Percentiles rank a stretch among this genome's conserved stretches.
Evolutionary conservation across 2,797 vertebrate genomes (phyloP).

Genomic region (Manis javanica): DNA sequence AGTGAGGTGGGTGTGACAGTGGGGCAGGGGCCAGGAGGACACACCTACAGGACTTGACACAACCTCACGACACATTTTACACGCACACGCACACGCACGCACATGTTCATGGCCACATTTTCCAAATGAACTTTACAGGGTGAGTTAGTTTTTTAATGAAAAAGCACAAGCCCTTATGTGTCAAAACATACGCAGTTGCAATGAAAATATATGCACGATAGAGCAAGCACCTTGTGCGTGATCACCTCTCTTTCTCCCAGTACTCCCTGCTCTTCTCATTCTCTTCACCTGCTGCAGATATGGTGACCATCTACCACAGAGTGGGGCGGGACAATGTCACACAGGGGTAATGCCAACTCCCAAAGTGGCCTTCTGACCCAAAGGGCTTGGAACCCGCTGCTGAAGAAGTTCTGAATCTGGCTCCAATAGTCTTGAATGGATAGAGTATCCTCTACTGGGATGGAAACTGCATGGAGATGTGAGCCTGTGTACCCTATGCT

Average conservation of each 20-base stretch:
- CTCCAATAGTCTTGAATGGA: not conserved
- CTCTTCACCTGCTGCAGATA: not conserved
- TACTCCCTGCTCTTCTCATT: not conserved
- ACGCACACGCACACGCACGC: not conserved
- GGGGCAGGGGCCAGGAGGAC: slow-evolving; percentile 21
- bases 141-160: slow-evolving; percentile 49
- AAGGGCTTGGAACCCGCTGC: slow-evolving; percentile 41
- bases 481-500: not conserved
- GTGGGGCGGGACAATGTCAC: not conserved
- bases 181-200: not conserved
- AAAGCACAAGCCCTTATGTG: slow-evolving; percentile 69
- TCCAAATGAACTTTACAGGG: slow-evolving; percentile 78
- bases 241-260: not conserved
- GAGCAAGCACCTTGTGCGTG: slow-evolving; percentile 69
- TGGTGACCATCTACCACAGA: not conserved
- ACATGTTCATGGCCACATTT: not conserved
- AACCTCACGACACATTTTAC: slow-evolving; percentile 74
- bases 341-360: not conserved
- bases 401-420: not conserved
- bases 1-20: slow-evolving; percentile 42
- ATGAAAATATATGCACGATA: slow-evolving; percentile 56
- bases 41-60: slow-evolving; percentile 66
- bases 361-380: slow-evolving; percentile 42
- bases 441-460: not conserved
- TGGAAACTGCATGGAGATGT: not conserved